A percentile compares a stretch with the other conserved stretches of the same genome.
These are phyloP conservation scores for Paraescarpia echinospica DNA, from an alignment of 1,140 invertebrate genomes.

Conservation along the genomic window DNA sequence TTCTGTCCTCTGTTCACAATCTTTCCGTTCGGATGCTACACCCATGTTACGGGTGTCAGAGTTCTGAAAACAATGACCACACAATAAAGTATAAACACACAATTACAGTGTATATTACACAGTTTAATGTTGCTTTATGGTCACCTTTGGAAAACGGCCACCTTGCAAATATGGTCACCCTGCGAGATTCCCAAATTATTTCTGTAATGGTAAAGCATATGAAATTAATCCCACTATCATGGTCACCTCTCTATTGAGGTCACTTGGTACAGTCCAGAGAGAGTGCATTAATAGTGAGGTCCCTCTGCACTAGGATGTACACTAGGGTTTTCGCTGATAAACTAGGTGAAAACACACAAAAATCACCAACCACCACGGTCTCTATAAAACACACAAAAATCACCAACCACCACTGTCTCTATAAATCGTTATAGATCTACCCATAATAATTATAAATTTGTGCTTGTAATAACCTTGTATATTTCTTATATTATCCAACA, in stretches of 20 bases:
- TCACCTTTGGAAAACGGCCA: no score
- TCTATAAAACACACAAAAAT: neutral
- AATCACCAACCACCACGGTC: no score
- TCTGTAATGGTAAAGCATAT: no score
- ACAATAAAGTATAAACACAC: neutral
- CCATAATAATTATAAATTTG: neutral
- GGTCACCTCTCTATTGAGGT: no score
- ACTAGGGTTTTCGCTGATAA: neutral
- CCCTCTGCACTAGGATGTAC: neutral
- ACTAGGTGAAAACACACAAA: neutral
- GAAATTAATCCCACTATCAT: no score
- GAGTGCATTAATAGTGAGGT: no score
- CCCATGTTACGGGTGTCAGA: neutral
- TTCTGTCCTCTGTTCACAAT: neutral
- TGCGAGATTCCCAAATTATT: no score
- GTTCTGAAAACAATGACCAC: neutral
- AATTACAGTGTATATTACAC: no score
- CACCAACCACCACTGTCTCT: neutral
- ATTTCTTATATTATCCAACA: neutral
- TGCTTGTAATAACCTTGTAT: neutral
- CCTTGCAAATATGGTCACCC: no score
- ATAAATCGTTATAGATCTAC: neutral
- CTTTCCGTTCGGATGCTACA: neutral
- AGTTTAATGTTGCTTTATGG: no score
- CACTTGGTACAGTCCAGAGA: no score